These are phyloP conservation scores for Onychorhynchus coronatus DNA, from an alignment of 2,113 vertebrate species.

Conservation along the genomic window DNA sequence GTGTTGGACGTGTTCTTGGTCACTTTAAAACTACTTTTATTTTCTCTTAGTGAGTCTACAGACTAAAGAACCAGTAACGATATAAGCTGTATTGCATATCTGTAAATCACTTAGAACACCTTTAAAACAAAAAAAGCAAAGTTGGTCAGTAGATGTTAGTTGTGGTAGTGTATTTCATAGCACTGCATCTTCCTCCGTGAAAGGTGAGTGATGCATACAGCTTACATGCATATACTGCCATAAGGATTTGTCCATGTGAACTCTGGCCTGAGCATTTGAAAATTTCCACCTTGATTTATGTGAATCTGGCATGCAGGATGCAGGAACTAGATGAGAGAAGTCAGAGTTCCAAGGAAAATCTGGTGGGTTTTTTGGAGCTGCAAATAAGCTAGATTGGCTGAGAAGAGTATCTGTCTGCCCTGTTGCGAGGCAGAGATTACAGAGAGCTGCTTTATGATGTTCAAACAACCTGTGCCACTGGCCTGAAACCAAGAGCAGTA, in stretches of 20 bases:
- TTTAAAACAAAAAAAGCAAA: not conserved
- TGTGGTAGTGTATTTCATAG: not conserved
- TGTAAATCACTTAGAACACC: not conserved
- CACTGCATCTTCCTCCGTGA: not conserved
- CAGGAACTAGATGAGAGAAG: not conserved
- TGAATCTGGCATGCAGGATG: not conserved
- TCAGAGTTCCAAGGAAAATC: constrained; percentile 12
- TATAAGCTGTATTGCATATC: not conserved
- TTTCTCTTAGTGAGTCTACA: not conserved
- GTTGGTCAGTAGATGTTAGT: not conserved
- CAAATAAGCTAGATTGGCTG: not conserved
- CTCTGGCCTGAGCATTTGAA: not conserved
- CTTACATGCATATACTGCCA: not conserved
- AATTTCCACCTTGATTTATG: not conserved
- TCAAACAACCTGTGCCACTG: constrained; percentile 15
- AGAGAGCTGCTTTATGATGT: not conserved
- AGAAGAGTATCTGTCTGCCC: not conserved
- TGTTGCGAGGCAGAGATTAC: not conserved
- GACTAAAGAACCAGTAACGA: not conserved
- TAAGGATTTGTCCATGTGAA: not conserved
- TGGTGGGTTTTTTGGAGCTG: not conserved
- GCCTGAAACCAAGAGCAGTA: not conserved
- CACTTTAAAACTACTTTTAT: not conserved
- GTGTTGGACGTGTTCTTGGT: not conserved
- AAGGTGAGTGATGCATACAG: not conserved